Base-by-base conservation (phyloP, 2,888 invertebrate genomes). In the Caenorhabditis sp. region DNA sequence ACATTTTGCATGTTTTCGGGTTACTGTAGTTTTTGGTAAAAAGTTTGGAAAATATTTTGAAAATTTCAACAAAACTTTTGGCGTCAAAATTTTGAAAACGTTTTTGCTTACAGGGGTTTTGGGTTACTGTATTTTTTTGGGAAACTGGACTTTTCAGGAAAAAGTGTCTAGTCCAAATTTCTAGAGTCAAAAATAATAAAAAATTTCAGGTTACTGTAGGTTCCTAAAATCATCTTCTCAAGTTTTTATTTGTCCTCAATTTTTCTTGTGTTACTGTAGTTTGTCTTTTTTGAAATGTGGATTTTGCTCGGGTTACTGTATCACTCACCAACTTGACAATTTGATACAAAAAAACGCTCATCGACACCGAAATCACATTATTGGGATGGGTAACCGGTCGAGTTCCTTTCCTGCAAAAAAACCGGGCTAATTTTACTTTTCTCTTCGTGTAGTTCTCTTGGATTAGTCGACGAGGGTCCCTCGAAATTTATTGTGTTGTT, bases 341-440 rank as follows among this genome's bases (percentile, higher is more conserved):
- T 69, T 87, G 86, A 72, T 87, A 87, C 26, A 87, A 72, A 58
- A 87, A 86, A 10, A 84, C 84, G 61, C 81, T 81, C 84, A 86
- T 84, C 24, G 85, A 83, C 1, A 87, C 86, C 58, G 68, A 67
- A 36, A 88, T 83, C 53, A 86, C 81, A 51, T 87, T 82, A 60
- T 77, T 80, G 12, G 86, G 86, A 80, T 87, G 86, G 6, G 83
- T 83, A 5, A 86, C 86, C 27, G 86, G 86, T 19, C 85, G 78
- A 8, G 86, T 84, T 43, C 85, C 84, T 66, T 82, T 82, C 55
- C 82, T 81, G 78, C 50, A 82, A 76, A 23, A 58, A 50, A 21
- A 49, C 36, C n/a, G 19, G 24, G n/a, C n/a, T n/a, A 31, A 54
- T 58, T 68, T 60, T 58, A n/a, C 55, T 50, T 37, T 26, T 37